Conservation (phyloP, 1,140 invertebrate species). For the Drosophila melanica region DNA sequence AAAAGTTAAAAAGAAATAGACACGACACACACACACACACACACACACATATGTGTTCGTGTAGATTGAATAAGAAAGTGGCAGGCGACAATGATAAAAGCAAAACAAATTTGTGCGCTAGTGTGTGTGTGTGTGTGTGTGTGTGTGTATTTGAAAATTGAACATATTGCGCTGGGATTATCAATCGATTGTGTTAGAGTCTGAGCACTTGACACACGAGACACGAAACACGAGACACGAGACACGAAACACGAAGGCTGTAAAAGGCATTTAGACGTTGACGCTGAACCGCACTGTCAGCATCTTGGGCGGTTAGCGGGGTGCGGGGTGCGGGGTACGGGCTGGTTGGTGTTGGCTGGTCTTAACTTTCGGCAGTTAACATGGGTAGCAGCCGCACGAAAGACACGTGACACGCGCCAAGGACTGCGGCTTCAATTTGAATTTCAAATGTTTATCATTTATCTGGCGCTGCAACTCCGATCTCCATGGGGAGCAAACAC, state of each 20-base stretch:
- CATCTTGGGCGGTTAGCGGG: neutral
- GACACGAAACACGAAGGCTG: slow-evolving; percentile 16
- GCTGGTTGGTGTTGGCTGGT: neutral
- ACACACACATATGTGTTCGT: neutral
- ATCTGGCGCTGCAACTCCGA: neutral
- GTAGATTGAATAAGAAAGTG: neutral
- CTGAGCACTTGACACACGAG: slow-evolving; percentile 41
- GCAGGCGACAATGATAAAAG: slow-evolving; percentile 21
- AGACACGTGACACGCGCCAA: neutral
- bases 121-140: slow-evolving; percentile 8
- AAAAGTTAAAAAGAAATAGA: slow-evolving; percentile 37
- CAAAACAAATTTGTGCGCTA: slow-evolving; percentile 19
- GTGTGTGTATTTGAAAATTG: slow-evolving; percentile 32
- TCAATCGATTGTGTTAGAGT: slow-evolving; percentile 50
- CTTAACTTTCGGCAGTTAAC: slow-evolving; percentile 3
- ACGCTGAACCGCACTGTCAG: slow-evolving; percentile 1
- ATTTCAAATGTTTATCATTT: slow-evolving; percentile 16
- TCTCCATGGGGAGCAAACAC: too few relatives aligned
- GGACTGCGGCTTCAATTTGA: neutral
- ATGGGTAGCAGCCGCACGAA: neutral
- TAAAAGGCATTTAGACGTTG: slow-evolving; percentile 18
- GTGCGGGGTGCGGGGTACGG: neutral
- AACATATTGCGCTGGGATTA: slow-evolving; percentile 51
- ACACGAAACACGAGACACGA: slow-evolving; percentile 16
- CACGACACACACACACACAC: slow-evolving; percentile 3